These are phyloP conservation scores for Empidonax traillii DNA, from an alignment of 2,113 vertebrate genomes.

Conservation along the genomic window DNA sequence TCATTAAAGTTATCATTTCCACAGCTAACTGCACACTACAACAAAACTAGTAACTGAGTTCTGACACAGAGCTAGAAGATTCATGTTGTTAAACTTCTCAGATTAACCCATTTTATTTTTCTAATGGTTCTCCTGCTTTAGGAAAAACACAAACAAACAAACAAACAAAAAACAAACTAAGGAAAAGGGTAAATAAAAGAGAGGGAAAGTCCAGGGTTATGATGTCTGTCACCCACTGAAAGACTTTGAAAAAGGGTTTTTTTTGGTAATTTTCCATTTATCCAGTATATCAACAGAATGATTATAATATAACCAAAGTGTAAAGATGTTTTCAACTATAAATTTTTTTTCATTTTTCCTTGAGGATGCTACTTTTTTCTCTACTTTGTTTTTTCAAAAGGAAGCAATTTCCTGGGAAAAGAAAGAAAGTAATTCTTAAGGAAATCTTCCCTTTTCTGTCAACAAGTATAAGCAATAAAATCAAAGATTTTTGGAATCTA, in stretches of 20 bases:
- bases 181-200: background rate
- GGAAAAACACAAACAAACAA: background rate
- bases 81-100: background rate
- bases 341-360: background rate
- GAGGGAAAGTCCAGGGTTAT: background rate
- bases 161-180: background rate
- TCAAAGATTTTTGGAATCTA: background rate
- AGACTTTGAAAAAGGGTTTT: background rate
- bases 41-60: background rate
- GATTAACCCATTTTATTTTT: background rate
- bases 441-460: background rate
- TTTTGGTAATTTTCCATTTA: background rate
- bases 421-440: background rate
- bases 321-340: background rate
- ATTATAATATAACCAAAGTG: background rate
- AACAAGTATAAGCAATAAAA: background rate
- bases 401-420: background rate
- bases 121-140: background rate
- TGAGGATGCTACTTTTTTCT: background rate
- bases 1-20: slow-evolving; percentile 7
- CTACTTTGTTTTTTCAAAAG: background rate
- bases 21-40: background rate
- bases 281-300: background rate
- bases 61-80: background rate
- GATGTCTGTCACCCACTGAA: background rate